Base-by-base conservation (phyloP, 2,113 vertebrate species). In the Lamprotornis superbus region DNA sequence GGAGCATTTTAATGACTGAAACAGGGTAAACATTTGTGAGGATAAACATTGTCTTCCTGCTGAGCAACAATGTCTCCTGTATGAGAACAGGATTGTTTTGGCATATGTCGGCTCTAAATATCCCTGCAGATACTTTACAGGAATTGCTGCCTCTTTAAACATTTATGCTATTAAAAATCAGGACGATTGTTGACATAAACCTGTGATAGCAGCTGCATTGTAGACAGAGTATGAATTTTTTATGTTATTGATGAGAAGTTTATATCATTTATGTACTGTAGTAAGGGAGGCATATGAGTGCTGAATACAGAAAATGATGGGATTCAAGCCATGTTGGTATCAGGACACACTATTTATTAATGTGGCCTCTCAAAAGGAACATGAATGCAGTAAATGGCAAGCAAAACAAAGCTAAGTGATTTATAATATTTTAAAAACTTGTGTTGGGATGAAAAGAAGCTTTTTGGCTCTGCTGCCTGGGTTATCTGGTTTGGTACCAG, bases 141-240 rank as follows among this genome's bases (percentile, higher is more conserved):
- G 92, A 97, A 97, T 94, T 87, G 81, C 94, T 95, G 60, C 84
- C 85, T 96, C 94, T 97, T 97, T 96, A 97, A 98, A 97, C 83
- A 97, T 97, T 96, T 89, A 97, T 97, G 96, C 88, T 96, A 93
- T 98, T 97, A 97, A 97, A 96, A 96, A 95, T 96, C 94, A 97
- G 88, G 92, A 91, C 83, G 65, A 81, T 49, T 97, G 94, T 97
- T 97, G 93, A 96, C 95, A 97, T 95, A 97, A 96, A 96, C 90
- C 93, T 96, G 96, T 96, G 89, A 96, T 90, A 97, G 94, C 94
- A 96, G 84, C 93, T 97, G 88, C 86, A 95, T 57, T 97, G 93
- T 95, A 96, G 94, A 94, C 75, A 93, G 84, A 95, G 80, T 89
- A 97, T 97, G 94, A 97, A 97, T 96, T 96, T 97, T 98, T 97